Evolutionary conservation across 2,797 vertebrate species (phyloP).

Genomic region (Helostoma temminkii): DNA sequence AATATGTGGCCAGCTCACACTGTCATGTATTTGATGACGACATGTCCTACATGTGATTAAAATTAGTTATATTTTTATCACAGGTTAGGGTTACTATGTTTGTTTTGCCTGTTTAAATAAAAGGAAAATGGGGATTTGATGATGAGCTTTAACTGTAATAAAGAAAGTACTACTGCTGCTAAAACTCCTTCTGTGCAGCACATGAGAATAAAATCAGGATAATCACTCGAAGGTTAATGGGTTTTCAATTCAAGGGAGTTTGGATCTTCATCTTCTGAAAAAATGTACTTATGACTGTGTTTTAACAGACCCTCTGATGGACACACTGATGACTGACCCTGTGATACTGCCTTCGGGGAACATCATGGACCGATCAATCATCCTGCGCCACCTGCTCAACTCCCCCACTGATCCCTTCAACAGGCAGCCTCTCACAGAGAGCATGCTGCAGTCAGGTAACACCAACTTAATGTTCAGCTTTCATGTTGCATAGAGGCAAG

Average conservation of each 20-base stretch:
- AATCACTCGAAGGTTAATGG: not conserved
- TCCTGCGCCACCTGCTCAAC: constrained; percentile 96
- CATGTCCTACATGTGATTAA: not conserved
- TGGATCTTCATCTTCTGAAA: not conserved
- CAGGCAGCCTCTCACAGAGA: constrained; percentile 95
- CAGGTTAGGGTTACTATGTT: too few relatives aligned
- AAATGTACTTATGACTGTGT: constrained; percentile 27
- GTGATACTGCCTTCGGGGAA: constrained; percentile 97
- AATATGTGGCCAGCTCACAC: not conserved
- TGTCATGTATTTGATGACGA: not conserved
- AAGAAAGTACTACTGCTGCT: not conserved
- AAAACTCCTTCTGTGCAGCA: not conserved
- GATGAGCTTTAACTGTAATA: not conserved
- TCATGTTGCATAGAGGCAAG: not conserved
- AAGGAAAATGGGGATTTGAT: not conserved
- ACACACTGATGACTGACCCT: constrained; percentile 97
- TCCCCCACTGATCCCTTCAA: constrained; percentile 99
- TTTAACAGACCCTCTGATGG: constrained; percentile 95
- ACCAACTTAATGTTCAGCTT: not conserved
- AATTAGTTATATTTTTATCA: not conserved
- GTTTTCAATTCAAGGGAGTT: not conserved
- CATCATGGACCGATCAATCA: constrained; percentile 97
- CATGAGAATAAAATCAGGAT: not conserved
- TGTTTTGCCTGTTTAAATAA: not conserved
- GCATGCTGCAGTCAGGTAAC: constrained; percentile 97